Evolutionary conservation across 2,797 vertebrate genomes (phyloP), one percentile per base, ranked within the genome.

Genomic region (Malacoctenus gilli): DNA sequence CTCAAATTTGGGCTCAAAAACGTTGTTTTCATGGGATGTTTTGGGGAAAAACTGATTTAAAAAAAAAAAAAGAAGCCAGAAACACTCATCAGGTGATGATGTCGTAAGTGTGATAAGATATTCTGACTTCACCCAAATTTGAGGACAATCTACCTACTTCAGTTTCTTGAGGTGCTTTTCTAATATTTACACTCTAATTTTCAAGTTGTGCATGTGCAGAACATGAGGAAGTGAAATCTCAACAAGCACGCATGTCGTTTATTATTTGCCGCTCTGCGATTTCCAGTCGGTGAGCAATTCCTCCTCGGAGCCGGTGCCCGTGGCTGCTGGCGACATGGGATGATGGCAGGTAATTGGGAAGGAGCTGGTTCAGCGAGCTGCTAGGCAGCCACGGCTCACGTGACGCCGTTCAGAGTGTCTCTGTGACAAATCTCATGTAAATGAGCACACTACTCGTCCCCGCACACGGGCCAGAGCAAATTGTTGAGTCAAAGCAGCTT

Each of bases 381-480:
- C 86, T 83, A 84, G 79, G 82, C 80, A 86, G 84, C 84, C 63
- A 14, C 55, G 31, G 48, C 56, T 83, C 61, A 64, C n/a, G n/a
- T n/a, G n/a, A n/a, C n/a, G n/a, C n/a, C n/a, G n/a, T n/a, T n/a
- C n/a, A n/a, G n/a, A n/a, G n/a, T n/a, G 40, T 50, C 8, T n/a
- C n/a, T 50, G 21, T 38, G 42, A 59, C 28, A 52, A 73, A 75
- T 72, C 42, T 44, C 5, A 57, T 59, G 47, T 43, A 19, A 72
- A 68, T 66, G 65, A 52, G 52, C 65, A 9, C 25, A 2, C 6
- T 9, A 28, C 25, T 28, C 25, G 25, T 28, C 25, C 2, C 20
- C 52, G 41, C 23, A 21, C 41, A 55, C 30, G 55, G 41, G 41
- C 31, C 13, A 32, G 32, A 62, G 30, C n/a, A 56, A 43, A 41